Conservation (phyloP, 1,140 invertebrate species). For the Leptopilina clavipes region DNA sequence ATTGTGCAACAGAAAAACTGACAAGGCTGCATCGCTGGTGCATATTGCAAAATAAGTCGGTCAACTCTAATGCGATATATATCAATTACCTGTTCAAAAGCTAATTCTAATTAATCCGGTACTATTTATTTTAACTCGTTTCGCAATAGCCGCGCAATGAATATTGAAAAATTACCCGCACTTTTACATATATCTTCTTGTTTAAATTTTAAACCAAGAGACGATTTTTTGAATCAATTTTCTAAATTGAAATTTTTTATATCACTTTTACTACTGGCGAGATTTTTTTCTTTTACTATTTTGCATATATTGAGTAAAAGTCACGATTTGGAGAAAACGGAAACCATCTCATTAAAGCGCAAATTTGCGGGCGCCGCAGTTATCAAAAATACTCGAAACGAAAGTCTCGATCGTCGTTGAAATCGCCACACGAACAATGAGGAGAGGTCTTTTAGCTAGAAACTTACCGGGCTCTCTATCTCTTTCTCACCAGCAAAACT, state of each 20-base stretch:
- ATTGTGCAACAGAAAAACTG: not conserved
- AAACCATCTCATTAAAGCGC: too few relatives aligned
- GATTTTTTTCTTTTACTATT: too few relatives aligned
- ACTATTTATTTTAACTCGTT: constrained; percentile 16
- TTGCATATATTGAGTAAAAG: too few relatives aligned
- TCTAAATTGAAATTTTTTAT: too few relatives aligned
- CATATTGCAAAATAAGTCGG: constrained; percentile 9
- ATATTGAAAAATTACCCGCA: not conserved
- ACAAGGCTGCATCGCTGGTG: not conserved
- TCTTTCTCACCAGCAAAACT: constrained; percentile 37
- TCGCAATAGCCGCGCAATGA: not conserved
- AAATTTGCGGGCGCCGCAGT: too few relatives aligned
- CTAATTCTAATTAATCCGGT: constrained; percentile 30
- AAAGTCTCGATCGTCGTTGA: constrained; percentile 52
- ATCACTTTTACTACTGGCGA: too few relatives aligned
- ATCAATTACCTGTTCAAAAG: constrained; percentile 6
- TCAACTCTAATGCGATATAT: constrained; percentile 15
- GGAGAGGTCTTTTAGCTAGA: constrained; percentile 46
- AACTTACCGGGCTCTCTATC: constrained; percentile 48
- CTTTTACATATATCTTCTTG: too few relatives aligned
- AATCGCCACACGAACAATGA: constrained; percentile 54
- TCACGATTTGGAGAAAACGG: too few relatives aligned
- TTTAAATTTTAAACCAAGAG: too few relatives aligned
- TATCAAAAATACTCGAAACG: constrained; percentile 57
- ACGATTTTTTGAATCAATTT: too few relatives aligned